Evolutionary conservation across 2,797 vertebrate genomes (phyloP).

Genomic region (Scleropages formosus): DNA sequence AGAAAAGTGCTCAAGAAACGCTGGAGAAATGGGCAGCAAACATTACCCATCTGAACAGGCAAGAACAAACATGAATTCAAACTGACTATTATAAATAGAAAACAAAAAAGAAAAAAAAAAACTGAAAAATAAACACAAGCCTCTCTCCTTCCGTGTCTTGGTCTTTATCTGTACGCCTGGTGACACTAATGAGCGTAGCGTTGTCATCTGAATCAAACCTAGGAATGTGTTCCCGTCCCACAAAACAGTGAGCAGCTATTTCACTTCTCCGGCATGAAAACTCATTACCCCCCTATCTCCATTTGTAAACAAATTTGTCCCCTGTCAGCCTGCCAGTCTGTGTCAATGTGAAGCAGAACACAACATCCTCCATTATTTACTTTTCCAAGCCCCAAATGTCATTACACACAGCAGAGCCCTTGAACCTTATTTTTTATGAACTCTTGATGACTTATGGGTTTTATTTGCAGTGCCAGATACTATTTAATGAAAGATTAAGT

Average conservation of each 20-base stretch:
- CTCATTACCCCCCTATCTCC: constrained; percentile 23
- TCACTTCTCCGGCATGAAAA: constrained; percentile 8
- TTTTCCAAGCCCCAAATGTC: constrained; percentile 11
- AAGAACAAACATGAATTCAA: constrained; percentile 6
- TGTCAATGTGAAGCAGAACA: constrained; percentile 18
- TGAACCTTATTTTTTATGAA: constrained; percentile 11
- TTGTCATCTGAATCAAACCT: constrained; percentile 6
- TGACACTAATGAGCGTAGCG: constrained; percentile 22
- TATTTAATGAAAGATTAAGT: neutral
- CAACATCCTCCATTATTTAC: neutral
- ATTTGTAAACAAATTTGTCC: constrained; percentile 27
- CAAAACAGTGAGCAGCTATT: constrained; percentile 14
- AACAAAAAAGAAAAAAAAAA: neutral
- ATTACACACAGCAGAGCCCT: constrained; percentile 13
- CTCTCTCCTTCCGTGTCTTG: neutral
- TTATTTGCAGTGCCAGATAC: neutral
- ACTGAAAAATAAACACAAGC: neutral
- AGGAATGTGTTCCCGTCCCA: constrained; percentile 19
- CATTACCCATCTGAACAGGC: constrained; percentile 7
- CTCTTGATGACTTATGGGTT: neutral
- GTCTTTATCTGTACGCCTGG: neutral
- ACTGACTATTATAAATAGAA: constrained; percentile 5
- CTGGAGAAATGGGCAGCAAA: constrained; percentile 15
- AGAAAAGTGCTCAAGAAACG: neutral
- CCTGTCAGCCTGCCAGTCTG: constrained; percentile 20